Conservation (phyloP, 1,140 invertebrate species). For the Orussus abietinus region DNA sequence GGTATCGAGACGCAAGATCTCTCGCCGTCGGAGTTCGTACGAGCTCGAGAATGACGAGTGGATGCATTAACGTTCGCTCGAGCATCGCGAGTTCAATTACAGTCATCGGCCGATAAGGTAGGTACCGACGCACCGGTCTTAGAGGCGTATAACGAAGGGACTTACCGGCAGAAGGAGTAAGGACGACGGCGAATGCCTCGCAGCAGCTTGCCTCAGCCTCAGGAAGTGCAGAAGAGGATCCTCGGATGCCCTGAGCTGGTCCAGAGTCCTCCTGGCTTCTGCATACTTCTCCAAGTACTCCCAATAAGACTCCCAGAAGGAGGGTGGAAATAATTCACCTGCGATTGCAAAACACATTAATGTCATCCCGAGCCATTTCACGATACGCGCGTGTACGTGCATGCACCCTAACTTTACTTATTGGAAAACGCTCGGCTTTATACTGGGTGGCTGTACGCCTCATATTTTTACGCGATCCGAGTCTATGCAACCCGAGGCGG, state of each 20-base stretch:
- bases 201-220: conserved; percentile 43
- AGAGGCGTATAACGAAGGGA: conserved; percentile 20
- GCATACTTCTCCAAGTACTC: conserved; percentile 46
- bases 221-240: conserved; percentile 48
- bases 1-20: too few relatives aligned
- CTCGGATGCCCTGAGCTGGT: conserved; percentile 41
- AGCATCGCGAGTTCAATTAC: neutral
- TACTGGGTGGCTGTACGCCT: too few relatives aligned
- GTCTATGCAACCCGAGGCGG: too few relatives aligned
- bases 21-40: too few relatives aligned
- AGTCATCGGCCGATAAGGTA: neutral
- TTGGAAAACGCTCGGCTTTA: too few relatives aligned
- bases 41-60: conserved; percentile 1
- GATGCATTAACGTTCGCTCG: neutral
- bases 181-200: conserved; percentile 45
- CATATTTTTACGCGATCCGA: too few relatives aligned
- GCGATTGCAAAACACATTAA: too few relatives aligned
- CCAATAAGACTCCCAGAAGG: conserved; percentile 51
- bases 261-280: conserved; percentile 44
- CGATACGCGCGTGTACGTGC: too few relatives aligned
- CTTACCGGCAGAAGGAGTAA: conserved; percentile 50
- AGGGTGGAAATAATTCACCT: conserved; percentile 49
- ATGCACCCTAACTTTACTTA: too few relatives aligned
- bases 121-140: too few relatives aligned
- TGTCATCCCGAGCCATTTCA: too few relatives aligned